Base-by-base conservation (phyloP, 2,113 vertebrate species). In the Paratilapia polleni region DNA sequence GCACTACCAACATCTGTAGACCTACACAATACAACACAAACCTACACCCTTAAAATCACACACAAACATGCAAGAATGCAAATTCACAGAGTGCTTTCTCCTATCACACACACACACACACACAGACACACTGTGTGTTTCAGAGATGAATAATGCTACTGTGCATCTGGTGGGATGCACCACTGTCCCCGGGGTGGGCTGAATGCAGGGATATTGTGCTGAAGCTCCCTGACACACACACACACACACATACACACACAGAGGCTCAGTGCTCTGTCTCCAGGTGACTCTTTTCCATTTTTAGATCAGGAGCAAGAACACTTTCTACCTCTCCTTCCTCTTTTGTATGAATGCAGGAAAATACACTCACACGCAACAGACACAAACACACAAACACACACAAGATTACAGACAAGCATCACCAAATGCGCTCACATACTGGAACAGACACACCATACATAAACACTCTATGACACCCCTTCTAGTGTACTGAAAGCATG, bases 61-160 rank as follows among this genome's bases (percentile, higher is more conserved):
- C 57, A 64, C 31, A 82, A 73, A 78, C 70, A 61, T 2, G 2
- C 47, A 62, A 60, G 49, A 78, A 61, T 58, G 43, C 82, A 80
- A 24, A 66, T 68, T 76, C 22, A 28, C 56, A 86, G 57, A 82
- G 34, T 68, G 70, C 54, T 62, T 81, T 77, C 43, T 47, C 22
- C 82, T 36, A 49, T 64, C 41, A 26, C 34, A 73, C 13, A 38
- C 52, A 57, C 8, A 19, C n/a, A n/a, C n/a, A 66, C 54, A 82
- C 47, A 63, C 52, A 78, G 43, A 82, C 82, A 80, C 52, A 86
- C 61, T 61, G 59, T 77, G 76, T 77, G 87, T 90, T 88, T 91
- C 89, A 79, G 84, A 89, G 84, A 94, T 95, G 93, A 95, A 93
- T 95, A 94, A 95, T 95, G 90, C 87, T 83, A 81, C 81, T 87